A percentile compares a stretch with the other conserved stretches of the same genome.
These are phyloP conservation scores for Silurus lanzhouensis DNA, from an alignment of 2,797 vertebrate species.

Conservation along the genomic window DNA sequence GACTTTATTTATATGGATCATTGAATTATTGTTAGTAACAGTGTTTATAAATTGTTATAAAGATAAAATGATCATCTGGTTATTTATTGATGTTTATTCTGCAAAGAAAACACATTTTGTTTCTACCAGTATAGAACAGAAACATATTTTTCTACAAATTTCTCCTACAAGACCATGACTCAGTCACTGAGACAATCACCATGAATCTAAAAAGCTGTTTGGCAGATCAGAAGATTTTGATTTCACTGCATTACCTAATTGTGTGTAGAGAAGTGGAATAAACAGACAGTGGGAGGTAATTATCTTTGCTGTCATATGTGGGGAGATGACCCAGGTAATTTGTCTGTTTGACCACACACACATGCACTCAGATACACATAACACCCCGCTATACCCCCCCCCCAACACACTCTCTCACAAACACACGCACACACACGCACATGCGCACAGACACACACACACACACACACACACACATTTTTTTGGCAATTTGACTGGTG, in stretches of 20 bases:
- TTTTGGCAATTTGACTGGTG: conserved; percentile 20
- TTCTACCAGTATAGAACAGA: background rate
- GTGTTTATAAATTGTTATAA: background rate
- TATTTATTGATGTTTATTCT: background rate
- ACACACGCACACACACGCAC: conserved; percentile 19
- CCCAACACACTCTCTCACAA: conserved; percentile 20
- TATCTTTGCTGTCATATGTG: conserved; percentile 31
- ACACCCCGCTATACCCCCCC: background rate
- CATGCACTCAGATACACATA: conserved; percentile 33
- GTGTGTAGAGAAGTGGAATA: conserved; percentile 33
- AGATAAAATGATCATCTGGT: background rate
- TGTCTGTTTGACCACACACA: conserved; percentile 43
- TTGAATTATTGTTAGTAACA: background rate
- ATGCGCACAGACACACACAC: conserved; percentile 19
- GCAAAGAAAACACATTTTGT: background rate
- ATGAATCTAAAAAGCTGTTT: conserved; percentile 33
- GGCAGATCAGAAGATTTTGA: conserved; percentile 27
- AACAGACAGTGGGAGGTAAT: conserved; percentile 35
- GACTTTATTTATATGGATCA: background rate
- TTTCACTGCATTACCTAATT: conserved; percentile 27
- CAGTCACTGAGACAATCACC: conserved; percentile 20
- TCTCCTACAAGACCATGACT: conserved; percentile 8
- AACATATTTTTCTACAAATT: conserved; percentile 6
- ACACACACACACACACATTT: conserved; percentile 7
- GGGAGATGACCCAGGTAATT: conserved; percentile 41